Base-by-base conservation (phyloP, 2,888 invertebrate genomes). In the Polydesmus complanatus region DNA sequence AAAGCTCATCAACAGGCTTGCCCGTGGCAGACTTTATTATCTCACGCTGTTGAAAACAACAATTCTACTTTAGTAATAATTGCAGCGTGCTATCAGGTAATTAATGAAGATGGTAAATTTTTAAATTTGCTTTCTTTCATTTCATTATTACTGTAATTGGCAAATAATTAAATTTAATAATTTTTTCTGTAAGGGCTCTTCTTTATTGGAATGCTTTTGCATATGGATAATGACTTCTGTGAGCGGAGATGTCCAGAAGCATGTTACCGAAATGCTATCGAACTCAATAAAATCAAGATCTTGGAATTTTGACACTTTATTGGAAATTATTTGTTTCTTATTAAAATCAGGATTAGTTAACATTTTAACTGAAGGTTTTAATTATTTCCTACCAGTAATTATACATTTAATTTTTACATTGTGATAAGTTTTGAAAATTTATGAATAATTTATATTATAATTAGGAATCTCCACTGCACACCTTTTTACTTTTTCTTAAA, bases 11-110 rank as follows among this genome's bases (percentile, higher is more conserved):
- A n/a, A n/a, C n/a, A n/a, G n/a, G n/a, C n/a, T n/a, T n/a, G n/a
- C n/a, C n/a, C n/a, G n/a, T n/a, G n/a, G n/a, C n/a, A 37, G 37
- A 8, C 14, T 14, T 8, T 37, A 14, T 37, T 37, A 37, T 37
- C 37, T 37, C 5, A 14, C 5, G 37, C 37, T 8, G 8, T 37
- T 14, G 37, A 14, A 8, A 8, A 37, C 14, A 8, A 26, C n/a
- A 58, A 58, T 58, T 50, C 58, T 37, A n/a, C 22, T 23, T 19
- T 58, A 11, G 23, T 50, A 25, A 51, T 58, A 58, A 19, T 58
- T 8, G 58, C 58, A 23, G 50, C 58, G 19, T 58, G 58, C 19
- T 58, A 50, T 22, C 49, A 50, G 49, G 58, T 58, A 22, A 26
- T 26, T 37, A 37, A 37, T 37, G 5, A 37, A 37, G 37, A 37